Base-by-base conservation (phyloP, 2,797 vertebrate genomes). In the Lepus oiostolus region DNA sequence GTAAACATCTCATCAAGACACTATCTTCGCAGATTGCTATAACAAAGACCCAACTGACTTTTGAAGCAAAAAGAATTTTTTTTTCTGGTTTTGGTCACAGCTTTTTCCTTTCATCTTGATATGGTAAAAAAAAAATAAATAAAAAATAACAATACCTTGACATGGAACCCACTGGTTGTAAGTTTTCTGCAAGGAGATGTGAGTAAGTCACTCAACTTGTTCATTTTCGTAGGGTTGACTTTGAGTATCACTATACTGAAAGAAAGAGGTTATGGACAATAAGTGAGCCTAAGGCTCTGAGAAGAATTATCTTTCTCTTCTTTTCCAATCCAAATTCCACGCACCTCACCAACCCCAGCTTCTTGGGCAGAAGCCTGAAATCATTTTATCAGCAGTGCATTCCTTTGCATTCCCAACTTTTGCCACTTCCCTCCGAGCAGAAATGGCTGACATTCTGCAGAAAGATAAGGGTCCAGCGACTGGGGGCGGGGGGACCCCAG, bases 1-100 rank as follows among this genome's bases (percentile, higher is more conserved):
- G 88, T 14, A 86, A 47, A 85, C 79, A 89, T 93, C 30, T 94
- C 81, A 87, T 91, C 60, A 90, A 60, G 63, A 90, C 76, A 87
- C 68, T 21, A 47, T 24, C 35, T 91, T 91, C 60, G 8, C 26
- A 87, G n/a, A 70, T 38, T 47, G 22, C 68, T 32, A 1, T 74
- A 67, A 63, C 38, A 52, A 70, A 81, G 19, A 81, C 42, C n/a
- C 9, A 85, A 38, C 26, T 91, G 77, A 91, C 22, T 84, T 93
- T 58, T 75, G 24, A 93, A 95, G 92, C 17, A 75, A 86, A 88
- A 76, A 52, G 28, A n/a, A 2, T 42, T 3, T 72, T 83, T 54
- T 58, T 79, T 75, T 83, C 26, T 58, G 26, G n/a, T 80, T 75
- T 88, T 86, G 21, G 14, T 92, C 32, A 60, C 21, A 60, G 16